Evolutionary conservation across 2,888 invertebrate species (phyloP), one percentile per base, ranked within the genome.

Genomic region (Buathra laborator): DNA sequence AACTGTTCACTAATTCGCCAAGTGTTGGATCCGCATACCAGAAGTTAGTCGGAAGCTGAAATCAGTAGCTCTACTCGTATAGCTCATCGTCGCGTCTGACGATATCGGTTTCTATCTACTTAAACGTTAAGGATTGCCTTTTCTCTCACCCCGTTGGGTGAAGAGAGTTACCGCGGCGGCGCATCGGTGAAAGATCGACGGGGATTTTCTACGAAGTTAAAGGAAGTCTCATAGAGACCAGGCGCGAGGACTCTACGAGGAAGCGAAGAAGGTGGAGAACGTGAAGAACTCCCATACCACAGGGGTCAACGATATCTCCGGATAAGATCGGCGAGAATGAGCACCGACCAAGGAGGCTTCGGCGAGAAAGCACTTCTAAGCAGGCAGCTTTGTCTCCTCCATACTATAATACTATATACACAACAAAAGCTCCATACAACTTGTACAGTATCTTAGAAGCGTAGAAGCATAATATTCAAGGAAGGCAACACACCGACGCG

Each of bases 241-340:
- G 56, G 67, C 62, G 66, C 66, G 70, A 77, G 62, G 44, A 66
- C 68, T 59, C 68, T 59, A 75, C 59, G 84, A 67, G 46, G 74
- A 59, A 77, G 77, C 71, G 79, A 85, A 81, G 76, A 68, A 83
- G 82, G 81, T 77, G 59, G 80, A 81, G 76, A 78, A 80, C 79
- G 82, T 71, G 67, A 78, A 80, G 62, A 82, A 83, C 82, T 80
- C 71, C 82, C 82, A 78, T 84, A 81, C 81, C 84, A 78, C 78
- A 74, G 78, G 78, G 84, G 84, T 84, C 84, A 85, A 85, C 85
- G 85, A 85, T 85, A 85, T 85, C 85, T 59, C 62, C 72, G 62
- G 85, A 85, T 85, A 85, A 85, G 82, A 85, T 85, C 85, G 85
- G 85, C 85, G 85, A 85, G 85, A 85, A 85, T 85, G 85, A 83